Evolutionary conservation across 2,113 vertebrate genomes (phyloP), one percentile per base, ranked within the genome.

Genomic region (Dendrocopos noguchii): DNA sequence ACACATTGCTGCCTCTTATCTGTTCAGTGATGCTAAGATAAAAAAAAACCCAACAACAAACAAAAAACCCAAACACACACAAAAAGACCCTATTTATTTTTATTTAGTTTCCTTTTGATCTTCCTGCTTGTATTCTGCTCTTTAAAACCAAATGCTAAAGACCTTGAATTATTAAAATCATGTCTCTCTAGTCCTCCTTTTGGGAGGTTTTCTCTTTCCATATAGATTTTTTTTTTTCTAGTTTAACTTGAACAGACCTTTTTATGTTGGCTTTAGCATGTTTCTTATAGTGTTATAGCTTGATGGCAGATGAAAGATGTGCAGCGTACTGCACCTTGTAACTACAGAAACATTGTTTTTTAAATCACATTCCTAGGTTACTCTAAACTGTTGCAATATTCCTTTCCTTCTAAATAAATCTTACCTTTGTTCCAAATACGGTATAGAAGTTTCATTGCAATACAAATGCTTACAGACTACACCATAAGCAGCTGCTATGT

Each of bases 11-110:
- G 6, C 16, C 8, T 71, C 19, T 84, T 29, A 61, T 57, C 25
- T 66, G 4, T 6, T 63, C 27, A 25, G 21, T 18, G 3, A 83
- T 4, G 2, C 13, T 55, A 61, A 39, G 50, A 61, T 7, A 50
- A 3, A 74, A 74, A 46, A 17, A 0, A 12, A 0, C 1, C 0
- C 9, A 34, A 36, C 36, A 36, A 36, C 36, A 36, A 36, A 36
- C 36, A 36, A 36, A 36, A 8, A 8, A 8, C 36, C 36, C 36
- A 36, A 36, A 36, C 8, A 36, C 8, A 36, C 36, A 36, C 36
- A 8, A 8, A n/a, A n/a, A n/a, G n/a, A 36, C 36, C 13, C 2
- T 0, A 13, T 72, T 82, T 42, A 42, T 42, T 42, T 42, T 79
- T 72, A 6, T 75, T 74, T 44, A 25, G 25, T 50, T 75, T 90